phyloP scores from a whole-genome alignment of 2,888 invertebrate species.

The Mechanitis messenoides region DNA sequence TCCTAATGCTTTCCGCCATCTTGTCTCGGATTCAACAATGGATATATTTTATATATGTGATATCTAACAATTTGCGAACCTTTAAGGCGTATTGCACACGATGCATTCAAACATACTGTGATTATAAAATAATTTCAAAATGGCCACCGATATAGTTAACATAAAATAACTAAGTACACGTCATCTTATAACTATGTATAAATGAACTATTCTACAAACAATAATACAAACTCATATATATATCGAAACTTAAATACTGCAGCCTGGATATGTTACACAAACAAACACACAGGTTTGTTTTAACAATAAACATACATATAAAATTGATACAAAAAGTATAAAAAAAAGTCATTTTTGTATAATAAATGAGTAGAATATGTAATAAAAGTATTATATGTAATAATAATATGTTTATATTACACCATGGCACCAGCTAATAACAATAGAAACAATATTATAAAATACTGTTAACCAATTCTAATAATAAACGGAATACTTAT shows the following conservation, averaged over 20 bases:
- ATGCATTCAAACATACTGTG: too few relatives aligned
- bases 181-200: conserved; percentile 16
- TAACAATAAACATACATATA: not conserved
- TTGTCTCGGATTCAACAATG: not conserved
- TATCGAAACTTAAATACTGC: conserved; percentile 24
- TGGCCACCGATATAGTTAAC: not conserved
- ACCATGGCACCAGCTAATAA: too few relatives aligned
- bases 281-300: too few relatives aligned
- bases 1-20: conserved; percentile 12
- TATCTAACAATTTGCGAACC: conserved; percentile 13
- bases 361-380: too few relatives aligned
- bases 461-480: too few relatives aligned
- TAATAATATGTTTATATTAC: too few relatives aligned
- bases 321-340: too few relatives aligned
- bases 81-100: conserved; percentile 14
- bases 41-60: conserved; percentile 12
- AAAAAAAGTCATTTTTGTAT: too few relatives aligned
- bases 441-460: too few relatives aligned
- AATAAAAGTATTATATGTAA: too few relatives aligned
- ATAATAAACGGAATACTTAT: too few relatives aligned
- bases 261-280: conserved; percentile 4
- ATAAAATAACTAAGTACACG: conserved; percentile 15
- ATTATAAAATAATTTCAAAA: not conserved
- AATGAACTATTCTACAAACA: conserved; percentile 8
- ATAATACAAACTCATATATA: conserved; percentile 12